phyloP scores from a whole-genome alignment of 2,797 vertebrate genomes.

The Sebastes hubbsi region DNA sequence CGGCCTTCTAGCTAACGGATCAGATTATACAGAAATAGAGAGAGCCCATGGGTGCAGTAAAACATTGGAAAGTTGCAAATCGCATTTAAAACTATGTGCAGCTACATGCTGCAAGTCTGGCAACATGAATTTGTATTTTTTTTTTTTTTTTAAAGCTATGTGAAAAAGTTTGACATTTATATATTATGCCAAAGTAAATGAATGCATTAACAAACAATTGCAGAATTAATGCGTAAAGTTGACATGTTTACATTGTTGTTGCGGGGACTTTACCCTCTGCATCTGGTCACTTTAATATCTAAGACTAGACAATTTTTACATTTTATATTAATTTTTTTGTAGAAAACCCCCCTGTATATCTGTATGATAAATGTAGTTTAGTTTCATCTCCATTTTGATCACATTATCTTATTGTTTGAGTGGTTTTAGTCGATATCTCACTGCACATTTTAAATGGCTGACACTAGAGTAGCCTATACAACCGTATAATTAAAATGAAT shows the following conservation, averaged over 20 bases:
- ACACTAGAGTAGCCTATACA: neutral
- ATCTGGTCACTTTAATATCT: neutral
- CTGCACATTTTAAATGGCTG: neutral
- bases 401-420: neutral
- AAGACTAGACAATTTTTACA: neutral
- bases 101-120: no score
- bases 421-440: neutral
- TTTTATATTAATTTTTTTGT: neutral
- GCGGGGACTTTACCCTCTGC: neutral
- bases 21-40: neutral
- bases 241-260: neutral
- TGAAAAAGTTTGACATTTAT: neutral
- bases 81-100: neutral
- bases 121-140: neutral
- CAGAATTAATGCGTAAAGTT: neutral
- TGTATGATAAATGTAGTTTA: neutral
- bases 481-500: neutral
- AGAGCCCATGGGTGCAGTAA: neutral
- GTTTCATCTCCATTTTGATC: neutral
- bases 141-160: no score
- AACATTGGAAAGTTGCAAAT: neutral
- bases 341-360: neutral
- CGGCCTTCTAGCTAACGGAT: neutral
- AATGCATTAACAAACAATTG: no score
- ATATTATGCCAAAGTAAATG: neutral